These are phyloP conservation scores for Fregetta grallaria DNA, from an alignment of 2,113 vertebrate genomes.

Conservation along the genomic window DNA sequence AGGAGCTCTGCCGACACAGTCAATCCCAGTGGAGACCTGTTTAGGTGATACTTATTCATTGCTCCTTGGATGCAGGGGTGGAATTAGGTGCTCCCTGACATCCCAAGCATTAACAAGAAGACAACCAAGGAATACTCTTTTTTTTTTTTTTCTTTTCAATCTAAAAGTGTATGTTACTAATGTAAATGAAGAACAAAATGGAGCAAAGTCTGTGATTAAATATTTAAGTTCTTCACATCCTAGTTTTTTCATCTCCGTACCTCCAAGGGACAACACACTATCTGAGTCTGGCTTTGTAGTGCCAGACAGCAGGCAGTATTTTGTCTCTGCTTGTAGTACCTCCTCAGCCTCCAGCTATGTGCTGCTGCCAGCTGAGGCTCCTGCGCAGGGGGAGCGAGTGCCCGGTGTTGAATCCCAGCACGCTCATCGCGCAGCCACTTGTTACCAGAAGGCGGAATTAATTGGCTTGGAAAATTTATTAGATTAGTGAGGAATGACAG, in stretches of 20 bases:
- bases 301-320: background rate
- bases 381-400: rapidly evolving
- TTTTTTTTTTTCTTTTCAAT: background rate
- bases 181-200: constrained; percentile 24
- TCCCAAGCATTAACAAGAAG: background rate
- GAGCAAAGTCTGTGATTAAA: constrained; percentile 1
- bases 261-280: background rate
- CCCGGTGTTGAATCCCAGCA: background rate
- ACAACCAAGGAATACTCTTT: background rate
- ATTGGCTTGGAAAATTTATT: background rate
- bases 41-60: background rate
- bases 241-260: background rate
- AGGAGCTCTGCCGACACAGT: background rate
- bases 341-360: background rate
- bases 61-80: background rate
- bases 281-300: background rate
- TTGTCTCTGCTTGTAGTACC: background rate
- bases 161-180: background rate
- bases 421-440: background rate
- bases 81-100: background rate
- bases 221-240: background rate
- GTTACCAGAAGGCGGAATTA: background rate
- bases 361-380: background rate
- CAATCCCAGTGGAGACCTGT: background rate
- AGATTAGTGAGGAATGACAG: background rate